phyloP scores from a whole-genome alignment of 2,888 invertebrate genomes.

The Drosophila lacicola region DNA sequence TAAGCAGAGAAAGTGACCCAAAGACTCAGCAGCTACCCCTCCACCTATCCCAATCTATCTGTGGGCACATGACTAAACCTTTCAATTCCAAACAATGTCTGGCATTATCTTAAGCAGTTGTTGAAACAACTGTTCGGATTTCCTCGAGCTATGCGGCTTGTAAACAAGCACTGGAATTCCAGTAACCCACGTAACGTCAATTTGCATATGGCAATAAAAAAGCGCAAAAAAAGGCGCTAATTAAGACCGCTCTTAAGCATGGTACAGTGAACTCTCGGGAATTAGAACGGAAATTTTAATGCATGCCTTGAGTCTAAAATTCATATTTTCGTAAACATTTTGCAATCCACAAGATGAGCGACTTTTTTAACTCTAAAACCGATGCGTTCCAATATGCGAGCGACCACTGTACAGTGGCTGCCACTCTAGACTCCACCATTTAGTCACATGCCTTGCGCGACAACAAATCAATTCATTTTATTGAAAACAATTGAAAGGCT shows the following conservation, averaged over 20 bases:
- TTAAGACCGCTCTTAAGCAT: slow-evolving; percentile 49
- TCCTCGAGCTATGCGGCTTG: slow-evolving; percentile 45
- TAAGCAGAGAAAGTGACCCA: slow-evolving; percentile 68
- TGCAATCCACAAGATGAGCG: too few species aligned
- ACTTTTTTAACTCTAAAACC: background rate
- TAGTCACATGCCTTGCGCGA: slow-evolving; percentile 52
- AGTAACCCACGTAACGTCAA: slow-evolving; percentile 70
- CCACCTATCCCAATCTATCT: background rate
- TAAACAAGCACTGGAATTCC: slow-evolving; percentile 60
- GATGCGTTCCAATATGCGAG: background rate
- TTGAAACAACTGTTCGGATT: slow-evolving; percentile 69
- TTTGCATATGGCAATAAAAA: slow-evolving; percentile 54
- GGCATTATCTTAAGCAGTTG: slow-evolving; percentile 42
- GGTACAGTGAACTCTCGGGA: slow-evolving; percentile 11
- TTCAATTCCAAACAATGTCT: slow-evolving; percentile 28
- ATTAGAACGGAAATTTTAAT: background rate
- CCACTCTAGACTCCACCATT: slow-evolving; percentile 19
- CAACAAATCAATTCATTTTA: slow-evolving; percentile 78
- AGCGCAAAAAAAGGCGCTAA: slow-evolving; percentile 51
- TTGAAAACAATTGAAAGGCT: slow-evolving; percentile 74
- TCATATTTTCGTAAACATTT: background rate
- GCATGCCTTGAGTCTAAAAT: background rate
- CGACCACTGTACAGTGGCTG: slow-evolving; percentile 9
- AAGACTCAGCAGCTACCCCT: slow-evolving; percentile 13
- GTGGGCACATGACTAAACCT: slow-evolving; percentile 10